Conservation (phyloP, 2,888 invertebrate species). For the Dexiosoma caninum region DNA sequence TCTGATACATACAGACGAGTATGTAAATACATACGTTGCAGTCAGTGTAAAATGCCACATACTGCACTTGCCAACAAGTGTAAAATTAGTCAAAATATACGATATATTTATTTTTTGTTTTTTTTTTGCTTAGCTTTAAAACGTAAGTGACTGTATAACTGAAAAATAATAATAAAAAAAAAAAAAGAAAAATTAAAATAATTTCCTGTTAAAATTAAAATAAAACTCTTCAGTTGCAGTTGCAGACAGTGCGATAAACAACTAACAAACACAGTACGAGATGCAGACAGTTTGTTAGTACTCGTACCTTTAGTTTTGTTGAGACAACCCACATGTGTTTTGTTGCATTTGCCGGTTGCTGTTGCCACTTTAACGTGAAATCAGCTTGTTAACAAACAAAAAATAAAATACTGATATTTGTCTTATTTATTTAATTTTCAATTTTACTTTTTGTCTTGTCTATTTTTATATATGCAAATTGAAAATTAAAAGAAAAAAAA, state of each 20-base stretch:
- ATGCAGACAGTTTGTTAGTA: conserved; percentile 3
- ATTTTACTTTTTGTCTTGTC: conserved; percentile 42
- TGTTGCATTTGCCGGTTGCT: conserved; percentile 35
- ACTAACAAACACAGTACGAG: neutral
- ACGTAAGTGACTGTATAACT: conserved; percentile 49
- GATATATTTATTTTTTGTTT: conserved; percentile 29
- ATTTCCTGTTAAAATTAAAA: conserved; percentile 60
- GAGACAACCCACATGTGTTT: conserved; percentile 62
- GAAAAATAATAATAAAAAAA: too few relatives aligned
- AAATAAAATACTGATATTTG: conserved; percentile 48
- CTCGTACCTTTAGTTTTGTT: conserved; percentile 33
- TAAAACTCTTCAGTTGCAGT: conserved; percentile 50
- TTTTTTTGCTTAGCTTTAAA: conserved; percentile 30
- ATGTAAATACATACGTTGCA: too few relatives aligned
- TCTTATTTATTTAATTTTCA: conserved; percentile 34
- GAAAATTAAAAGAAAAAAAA: conserved; percentile 27
- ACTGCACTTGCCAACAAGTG: conserved; percentile 65
- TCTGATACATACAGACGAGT: too few relatives aligned
- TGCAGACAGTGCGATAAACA: neutral
- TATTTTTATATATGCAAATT: conserved; percentile 60
- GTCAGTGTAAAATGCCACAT: conserved; percentile 54
- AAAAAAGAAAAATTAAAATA: conserved; percentile 43
- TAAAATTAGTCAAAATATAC: conserved; percentile 66
- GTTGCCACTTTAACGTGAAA: conserved; percentile 52
- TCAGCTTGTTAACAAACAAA: conserved; percentile 55